Evolutionary conservation across 2,888 invertebrate species (phyloP), one percentile per base, ranked within the genome.

Genomic region (Magallana nippona): DNA sequence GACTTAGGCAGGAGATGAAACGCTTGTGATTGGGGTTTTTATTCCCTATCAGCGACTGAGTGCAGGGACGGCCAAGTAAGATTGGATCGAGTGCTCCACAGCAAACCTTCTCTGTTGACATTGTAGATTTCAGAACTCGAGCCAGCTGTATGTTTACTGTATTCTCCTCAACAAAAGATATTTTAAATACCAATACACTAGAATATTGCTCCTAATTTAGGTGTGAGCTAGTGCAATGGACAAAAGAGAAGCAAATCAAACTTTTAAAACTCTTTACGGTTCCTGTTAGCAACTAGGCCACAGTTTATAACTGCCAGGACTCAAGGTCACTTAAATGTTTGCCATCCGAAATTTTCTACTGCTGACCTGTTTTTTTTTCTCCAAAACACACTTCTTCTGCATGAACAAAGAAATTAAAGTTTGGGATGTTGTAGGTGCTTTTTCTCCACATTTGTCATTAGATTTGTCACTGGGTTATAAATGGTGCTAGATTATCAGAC

Each of bases 101-200:
- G 63, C 63, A 22, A 63, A 27, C 63, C 63, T 63, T 22, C 13
- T 22, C 22, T 63, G 63, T 63, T 63, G 19, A 63, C 63, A 63
- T 63, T 63, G 63, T 63, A 63, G 63, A 63, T 63, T 63, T 63
- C 27, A 63, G 22, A 63, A 63, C 63, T 27, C 19, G 15, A 27
- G 22, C 22, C 63, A 63, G 63, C 63, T 63, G 63, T 63, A 63
- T 63, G 27, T 63, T 63, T 19, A 63, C 63, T 15, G 63, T 63
- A 15, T 63, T 63, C 63, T 63, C 63, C 63, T 27, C 63, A 63
- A 63, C 63, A 63, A 63, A 63, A 63, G 63, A 63, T 63, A 63
- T 63, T 63, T 63, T 63, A 63, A 63, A 63, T 63, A 63, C 63
- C 63, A 63, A 63, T 63, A 63, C 63, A 63, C 63, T 22, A 63